These are phyloP conservation scores for Nematopogon swammerdamellus DNA, from an alignment of 2,888 invertebrate species.

Conservation along the genomic window DNA sequence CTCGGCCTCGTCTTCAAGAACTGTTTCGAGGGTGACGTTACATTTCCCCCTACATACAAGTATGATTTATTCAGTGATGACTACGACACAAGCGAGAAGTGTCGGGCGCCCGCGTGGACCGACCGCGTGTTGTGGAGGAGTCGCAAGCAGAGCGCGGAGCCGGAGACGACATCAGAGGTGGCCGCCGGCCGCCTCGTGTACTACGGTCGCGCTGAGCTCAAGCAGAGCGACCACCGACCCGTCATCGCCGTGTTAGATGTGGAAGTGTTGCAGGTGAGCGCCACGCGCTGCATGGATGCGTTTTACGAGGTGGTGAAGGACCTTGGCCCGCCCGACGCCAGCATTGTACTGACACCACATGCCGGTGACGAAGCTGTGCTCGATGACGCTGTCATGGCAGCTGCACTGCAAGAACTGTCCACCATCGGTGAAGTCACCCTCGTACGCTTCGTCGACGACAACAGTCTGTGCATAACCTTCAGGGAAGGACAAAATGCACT, in stretches of 20 bases:
- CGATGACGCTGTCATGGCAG: conserved; percentile 77
- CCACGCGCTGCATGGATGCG: conserved; percentile 70
- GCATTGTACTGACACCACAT: conserved; percentile 69
- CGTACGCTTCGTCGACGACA: conserved; percentile 81
- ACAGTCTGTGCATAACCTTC: conserved; percentile 88
- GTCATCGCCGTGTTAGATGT: conserved; percentile 90
- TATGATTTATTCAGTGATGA: conserved; percentile 98
- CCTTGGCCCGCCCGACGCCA: conserved; percentile 93
- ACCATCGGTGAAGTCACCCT: conserved; percentile 88
- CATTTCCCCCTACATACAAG: conserved; percentile 96
- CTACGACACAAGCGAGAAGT: conserved; percentile 98
- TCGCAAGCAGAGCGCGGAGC: conserved; percentile 69
- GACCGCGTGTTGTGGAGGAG: conserved; percentile 95
- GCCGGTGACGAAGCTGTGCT: conserved; percentile 62
- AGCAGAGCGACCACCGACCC: conserved; percentile 96
- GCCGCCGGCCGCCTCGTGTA: conserved; percentile 77
- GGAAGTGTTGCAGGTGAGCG: conserved; percentile 79
- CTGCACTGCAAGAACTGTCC: conserved; percentile 74
- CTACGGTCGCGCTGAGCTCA: conserved; percentile 92
- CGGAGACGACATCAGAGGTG: conserved; percentile 63
- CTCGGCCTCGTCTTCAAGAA: conserved; percentile 86
- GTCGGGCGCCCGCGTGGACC: conserved; percentile 97
- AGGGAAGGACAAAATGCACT: conserved; percentile 87
- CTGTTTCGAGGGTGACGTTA: conserved; percentile 88
- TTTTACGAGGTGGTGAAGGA: conserved; percentile 82